These are phyloP conservation scores for Sesia apiformis DNA, from an alignment of 2,888 invertebrate genomes.

Conservation along the genomic window DNA sequence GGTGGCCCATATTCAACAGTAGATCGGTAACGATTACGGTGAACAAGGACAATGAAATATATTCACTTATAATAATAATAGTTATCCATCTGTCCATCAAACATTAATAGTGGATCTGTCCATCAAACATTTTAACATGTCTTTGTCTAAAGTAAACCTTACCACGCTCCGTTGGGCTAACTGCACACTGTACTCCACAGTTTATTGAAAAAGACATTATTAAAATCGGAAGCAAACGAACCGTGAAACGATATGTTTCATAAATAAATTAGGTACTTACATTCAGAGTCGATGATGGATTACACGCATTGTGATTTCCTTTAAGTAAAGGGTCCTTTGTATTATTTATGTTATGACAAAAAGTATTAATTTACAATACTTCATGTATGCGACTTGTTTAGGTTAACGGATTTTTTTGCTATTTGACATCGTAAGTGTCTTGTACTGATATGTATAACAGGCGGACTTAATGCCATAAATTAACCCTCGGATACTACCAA, in stretches of 20 bases:
- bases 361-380: slow-evolving; percentile 10
- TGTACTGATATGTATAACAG: no score
- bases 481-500: no score
- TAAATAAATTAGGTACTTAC: neutral
- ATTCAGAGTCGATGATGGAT: slow-evolving; percentile 9
- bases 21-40: no score
- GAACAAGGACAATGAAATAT: no score
- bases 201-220: neutral
- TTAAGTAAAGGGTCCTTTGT: slow-evolving; percentile 1
- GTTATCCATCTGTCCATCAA: no score
- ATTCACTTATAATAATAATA: no score
- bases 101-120: no score
- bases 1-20: no score
- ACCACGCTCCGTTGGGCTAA: neutral
- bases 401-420: slow-evolving; percentile 5
- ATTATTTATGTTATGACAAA: neutral
- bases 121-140: no score
- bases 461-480: no score
- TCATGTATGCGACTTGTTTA: slow-evolving; percentile 8
- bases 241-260: neutral
- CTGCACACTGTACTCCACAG: neutral
- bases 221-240: neutral
- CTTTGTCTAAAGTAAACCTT: no score
- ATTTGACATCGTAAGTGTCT: neutral
- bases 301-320: slow-evolving; percentile 8